Evolutionary conservation across 2,888 invertebrate species (phyloP).

Genomic region (Lasioglossum figueresi): DNA sequence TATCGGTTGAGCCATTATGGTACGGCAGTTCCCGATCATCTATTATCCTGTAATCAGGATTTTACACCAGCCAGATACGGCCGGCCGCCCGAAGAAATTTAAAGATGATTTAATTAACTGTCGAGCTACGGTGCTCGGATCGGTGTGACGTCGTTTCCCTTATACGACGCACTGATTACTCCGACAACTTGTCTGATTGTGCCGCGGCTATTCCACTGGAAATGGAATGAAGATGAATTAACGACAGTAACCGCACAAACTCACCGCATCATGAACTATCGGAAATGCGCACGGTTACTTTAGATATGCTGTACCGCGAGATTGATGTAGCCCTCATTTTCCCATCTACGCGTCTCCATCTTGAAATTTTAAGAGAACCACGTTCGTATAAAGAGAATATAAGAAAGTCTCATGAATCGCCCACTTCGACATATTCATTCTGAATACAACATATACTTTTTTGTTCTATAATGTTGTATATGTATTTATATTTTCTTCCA

Average conservation of each 20-base stretch:
- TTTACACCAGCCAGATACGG: conserved; percentile 32
- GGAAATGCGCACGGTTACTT: background rate
- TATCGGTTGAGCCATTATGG: conserved; percentile 59
- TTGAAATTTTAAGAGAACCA: background rate
- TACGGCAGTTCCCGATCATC: conserved; percentile 47
- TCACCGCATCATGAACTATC: background rate
- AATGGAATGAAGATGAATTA: conserved; percentile 35
- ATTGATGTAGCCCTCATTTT: background rate
- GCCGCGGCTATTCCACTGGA: conserved; percentile 27
- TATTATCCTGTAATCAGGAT: conserved; percentile 57
- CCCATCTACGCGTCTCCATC: background rate
- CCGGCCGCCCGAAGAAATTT: conserved; percentile 25
- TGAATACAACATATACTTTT: background rate
- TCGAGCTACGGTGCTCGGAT: conserved; percentile 40
- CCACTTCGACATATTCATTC: background rate
- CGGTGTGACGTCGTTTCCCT: conserved; percentile 35
- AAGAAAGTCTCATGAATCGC: background rate
- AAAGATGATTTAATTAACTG: conserved; percentile 58
- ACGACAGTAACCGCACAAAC: background rate
- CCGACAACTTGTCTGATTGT: conserved; percentile 42
- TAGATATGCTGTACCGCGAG: background rate
- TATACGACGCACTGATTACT: conserved; percentile 42
- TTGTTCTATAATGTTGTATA: no score
- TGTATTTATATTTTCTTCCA: background rate
- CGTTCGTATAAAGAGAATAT: background rate